Evolutionary conservation across 2,888 invertebrate species (phyloP), one percentile per base, ranked within the genome.

Genomic region (Pandemis heparana): DNA sequence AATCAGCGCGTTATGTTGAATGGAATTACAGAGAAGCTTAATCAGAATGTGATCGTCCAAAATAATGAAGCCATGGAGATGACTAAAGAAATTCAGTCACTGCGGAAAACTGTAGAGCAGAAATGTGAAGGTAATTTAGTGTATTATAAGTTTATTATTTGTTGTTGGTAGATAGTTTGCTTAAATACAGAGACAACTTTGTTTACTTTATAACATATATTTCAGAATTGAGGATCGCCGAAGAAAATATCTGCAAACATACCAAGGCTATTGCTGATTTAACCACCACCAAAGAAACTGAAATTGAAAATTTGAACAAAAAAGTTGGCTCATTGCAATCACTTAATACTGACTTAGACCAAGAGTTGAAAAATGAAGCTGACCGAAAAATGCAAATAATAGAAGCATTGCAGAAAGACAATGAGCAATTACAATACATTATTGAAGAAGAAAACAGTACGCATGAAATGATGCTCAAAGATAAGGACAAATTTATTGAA

Each of bases 371-470:
- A 70, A 80, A 76, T 6, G 80, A 82, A 72, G 77, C 79, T 4
- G 80, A 84, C n/a, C 75, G 75, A 18, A 82, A 83, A 64, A 76
- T 73, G 68, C 78, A 83, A 74, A 74, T 80, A 12, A 81, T 87
- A 51, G 78, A 83, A 56, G 79, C 79, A 7, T 75, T 87, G 60
- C 81, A 85, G 76, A 82, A 81, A 75, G 87, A 89, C 79, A 88
- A 86, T 77, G 84, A 84, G 74, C 84, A 87, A 32, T 74, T 89
- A 74, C 86, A 84, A n/a, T 82, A 81, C 74, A 79, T 81, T 2
- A 82, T 88, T 61, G 84, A 89, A 79, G 83, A 87, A 76, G 83
- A 85, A 67, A 88, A 85, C 23, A 87, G 80, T 73, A 87, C 78
- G 51, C 84, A 86, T 76, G 87, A 87, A 79, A 63, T 82, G 5